Evolutionary conservation across 2,797 vertebrate genomes (phyloP).

Genomic region (Diplodus puntazzo): DNA sequence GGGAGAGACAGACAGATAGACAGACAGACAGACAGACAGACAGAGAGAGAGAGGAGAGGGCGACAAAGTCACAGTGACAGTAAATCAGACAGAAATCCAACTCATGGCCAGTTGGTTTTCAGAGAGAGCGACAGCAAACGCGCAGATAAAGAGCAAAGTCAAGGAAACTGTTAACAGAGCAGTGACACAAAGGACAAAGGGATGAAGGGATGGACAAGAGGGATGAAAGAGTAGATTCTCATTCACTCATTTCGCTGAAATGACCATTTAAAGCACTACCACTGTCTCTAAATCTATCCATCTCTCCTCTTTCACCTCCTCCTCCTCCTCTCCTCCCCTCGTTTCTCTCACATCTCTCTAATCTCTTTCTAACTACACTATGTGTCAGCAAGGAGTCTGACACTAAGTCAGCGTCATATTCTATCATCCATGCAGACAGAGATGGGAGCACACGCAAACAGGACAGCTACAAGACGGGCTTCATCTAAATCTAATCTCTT

Average conservation of each 20-base stretch:
- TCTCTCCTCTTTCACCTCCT: constrained; percentile 53
- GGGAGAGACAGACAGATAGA: constrained; percentile 1
- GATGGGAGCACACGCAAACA: constrained; percentile 61
- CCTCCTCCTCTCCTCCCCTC: neutral
- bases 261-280: constrained; percentile 34
- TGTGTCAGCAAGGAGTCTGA: constrained; percentile 71
- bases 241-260: constrained; percentile 33
- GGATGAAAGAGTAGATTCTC: constrained; percentile 17
- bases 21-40: neutral
- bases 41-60: constrained; percentile 7
- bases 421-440: constrained; percentile 75
- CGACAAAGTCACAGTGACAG: constrained; percentile 40
- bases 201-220: constrained; percentile 9
- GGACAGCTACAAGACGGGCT: constrained; percentile 73
- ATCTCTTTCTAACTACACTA: constrained; percentile 66
- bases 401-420: constrained; percentile 75
- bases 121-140: constrained; percentile 17
- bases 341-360: constrained; percentile 56
- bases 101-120: constrained; percentile 24
- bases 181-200: constrained; percentile 22
- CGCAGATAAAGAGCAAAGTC: constrained; percentile 16
- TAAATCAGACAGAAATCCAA: constrained; percentile 42
- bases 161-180: constrained; percentile 12
- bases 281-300: constrained; percentile 48
- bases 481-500: constrained; percentile 69